Evolutionary conservation across 2,113 vertebrate genomes (phyloP).

Genomic region (Ophthalmotilapia sp.): DNA sequence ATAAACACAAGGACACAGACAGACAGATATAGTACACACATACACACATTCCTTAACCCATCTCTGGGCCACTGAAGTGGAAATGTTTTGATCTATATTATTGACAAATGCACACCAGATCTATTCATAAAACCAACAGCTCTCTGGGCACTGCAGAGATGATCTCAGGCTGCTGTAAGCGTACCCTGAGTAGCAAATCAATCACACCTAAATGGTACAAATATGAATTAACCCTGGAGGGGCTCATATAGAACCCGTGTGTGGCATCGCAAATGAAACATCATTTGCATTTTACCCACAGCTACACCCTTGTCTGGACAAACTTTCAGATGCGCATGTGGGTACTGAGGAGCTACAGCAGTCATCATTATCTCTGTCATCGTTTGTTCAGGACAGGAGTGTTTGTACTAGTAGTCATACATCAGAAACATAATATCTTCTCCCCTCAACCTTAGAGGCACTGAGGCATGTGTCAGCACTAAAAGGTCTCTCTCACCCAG

Average conservation of each 20-base stretch:
- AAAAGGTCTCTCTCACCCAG: conserved; percentile 46
- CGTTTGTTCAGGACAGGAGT: conserved; percentile 26
- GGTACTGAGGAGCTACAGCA: not conserved
- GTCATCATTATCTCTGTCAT: conserved; percentile 34
- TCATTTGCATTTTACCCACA: not conserved
- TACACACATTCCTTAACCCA: not conserved
- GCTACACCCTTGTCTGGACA: not conserved
- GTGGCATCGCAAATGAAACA: conserved; percentile 9
- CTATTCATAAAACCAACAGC: conserved; percentile 53
- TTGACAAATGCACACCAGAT: conserved; percentile 57
- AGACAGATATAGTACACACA: not conserved
- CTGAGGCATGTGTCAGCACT: conserved; percentile 56
- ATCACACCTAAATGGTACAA: conserved; percentile 65
- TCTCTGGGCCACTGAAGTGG: not conserved
- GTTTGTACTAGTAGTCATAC: conserved; percentile 42
- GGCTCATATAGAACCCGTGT: conserved; percentile 12
- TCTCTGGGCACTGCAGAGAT: conserved; percentile 15
- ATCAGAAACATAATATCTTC: conserved; percentile 40
- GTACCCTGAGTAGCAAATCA: conserved; percentile 48
- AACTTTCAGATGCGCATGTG: not conserved
- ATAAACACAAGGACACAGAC: not conserved
- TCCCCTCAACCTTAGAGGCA: conserved; percentile 26
- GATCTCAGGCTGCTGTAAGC: conserved; percentile 15
- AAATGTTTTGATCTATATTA: conserved; percentile 44
- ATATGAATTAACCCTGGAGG: conserved; percentile 50